Conservation (phyloP, 2,113 vertebrate species). For the Lagenorhynchus albirostris region DNA sequence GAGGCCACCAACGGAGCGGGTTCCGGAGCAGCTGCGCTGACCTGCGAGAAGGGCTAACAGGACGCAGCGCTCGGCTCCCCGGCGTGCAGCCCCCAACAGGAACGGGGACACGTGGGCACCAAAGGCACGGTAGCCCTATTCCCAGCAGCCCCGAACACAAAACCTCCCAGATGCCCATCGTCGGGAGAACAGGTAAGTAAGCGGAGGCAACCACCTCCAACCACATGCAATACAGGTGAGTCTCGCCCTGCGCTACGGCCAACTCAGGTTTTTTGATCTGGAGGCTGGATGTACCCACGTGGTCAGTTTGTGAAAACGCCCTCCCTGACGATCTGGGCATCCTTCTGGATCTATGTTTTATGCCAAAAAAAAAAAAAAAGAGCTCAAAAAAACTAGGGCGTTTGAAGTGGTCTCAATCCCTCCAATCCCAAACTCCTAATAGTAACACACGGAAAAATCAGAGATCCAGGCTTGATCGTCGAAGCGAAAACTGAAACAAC, state of each 20-base stretch:
- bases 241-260: background rate
- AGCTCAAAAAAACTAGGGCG: background rate
- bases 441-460: background rate
- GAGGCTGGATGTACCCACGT: fast-evolving
- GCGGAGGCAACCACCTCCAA: background rate
- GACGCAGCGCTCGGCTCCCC: background rate
- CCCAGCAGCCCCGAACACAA: fast-evolving
- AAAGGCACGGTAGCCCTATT: fast-evolving
- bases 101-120: fast-evolving
- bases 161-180: fast-evolving
- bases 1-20: fast-evolving
- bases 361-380: background rate
- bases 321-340: background rate
- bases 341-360: fast-evolving
- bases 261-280: background rate
- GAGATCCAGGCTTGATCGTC: background rate
- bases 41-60: background rate
- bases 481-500: background rate
- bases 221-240: fast-evolving
- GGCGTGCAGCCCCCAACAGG: background rate
- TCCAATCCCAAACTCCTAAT: background rate
- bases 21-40: fast-evolving
- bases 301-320: background rate
- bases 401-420: background rate
- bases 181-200: background rate